These are phyloP conservation scores for Circaetus cinerascens DNA, from an alignment of 2,113 vertebrate genomes.

Conservation along the genomic window DNA sequence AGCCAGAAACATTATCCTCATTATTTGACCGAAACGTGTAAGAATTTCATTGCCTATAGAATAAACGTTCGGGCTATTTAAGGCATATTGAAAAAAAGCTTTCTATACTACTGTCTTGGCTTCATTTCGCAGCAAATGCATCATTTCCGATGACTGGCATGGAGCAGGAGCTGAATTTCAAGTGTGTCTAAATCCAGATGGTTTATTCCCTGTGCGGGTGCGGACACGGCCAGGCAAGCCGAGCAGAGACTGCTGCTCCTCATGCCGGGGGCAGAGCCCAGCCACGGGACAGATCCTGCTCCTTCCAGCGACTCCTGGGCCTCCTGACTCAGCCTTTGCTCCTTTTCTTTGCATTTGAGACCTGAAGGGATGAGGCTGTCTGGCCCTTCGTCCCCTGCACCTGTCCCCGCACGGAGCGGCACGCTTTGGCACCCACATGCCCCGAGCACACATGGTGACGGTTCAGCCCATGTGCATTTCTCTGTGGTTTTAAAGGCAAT, in stretches of 20 bases:
- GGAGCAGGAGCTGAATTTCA: constrained; percentile 40
- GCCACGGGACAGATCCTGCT: background rate
- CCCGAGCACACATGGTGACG: rapidly evolving
- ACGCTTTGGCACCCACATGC: background rate
- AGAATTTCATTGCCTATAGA: background rate
- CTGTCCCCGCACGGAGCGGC: rapidly evolving
- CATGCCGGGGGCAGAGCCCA: rapidly evolving
- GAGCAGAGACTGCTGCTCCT: rapidly evolving
- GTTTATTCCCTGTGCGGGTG: background rate
- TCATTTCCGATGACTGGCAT: background rate
- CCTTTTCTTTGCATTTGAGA: background rate
- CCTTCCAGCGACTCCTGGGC: background rate
- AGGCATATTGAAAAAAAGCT: background rate
- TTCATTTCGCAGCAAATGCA: constrained; percentile 6
- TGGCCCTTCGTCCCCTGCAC: rapidly evolving
- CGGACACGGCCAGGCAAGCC: rapidly evolving
- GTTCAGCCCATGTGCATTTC: background rate
- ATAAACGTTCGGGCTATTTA: background rate
- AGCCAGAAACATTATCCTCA: background rate
- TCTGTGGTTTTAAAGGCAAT: background rate
- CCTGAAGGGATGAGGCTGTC: background rate
- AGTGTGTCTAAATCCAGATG: constrained; percentile 25
- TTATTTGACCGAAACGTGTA: background rate
- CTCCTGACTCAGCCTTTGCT: background rate
- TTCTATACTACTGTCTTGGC: background rate